Percentiles rank a stretch among this genome's conserved stretches.
Conservation (phyloP, 2,888 invertebrate genomes). For the Drosophila imparisetae region DNA sequence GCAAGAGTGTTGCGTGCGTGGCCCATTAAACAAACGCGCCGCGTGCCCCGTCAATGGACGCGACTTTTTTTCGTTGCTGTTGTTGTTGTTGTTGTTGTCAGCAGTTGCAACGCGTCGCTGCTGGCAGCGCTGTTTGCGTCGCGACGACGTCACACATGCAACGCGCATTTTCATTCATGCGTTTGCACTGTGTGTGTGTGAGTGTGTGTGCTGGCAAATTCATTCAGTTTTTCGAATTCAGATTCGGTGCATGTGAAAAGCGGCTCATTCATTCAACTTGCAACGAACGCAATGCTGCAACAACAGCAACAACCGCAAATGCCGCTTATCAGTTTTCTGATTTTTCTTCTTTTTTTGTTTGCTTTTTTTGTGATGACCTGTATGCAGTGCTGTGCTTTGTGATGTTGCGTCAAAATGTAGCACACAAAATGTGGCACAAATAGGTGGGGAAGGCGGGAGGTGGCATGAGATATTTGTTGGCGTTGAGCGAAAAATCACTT, state of each 20-base stretch:
- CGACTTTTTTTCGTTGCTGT: conserved; percentile 19
- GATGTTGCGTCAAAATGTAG: conserved; percentile 14
- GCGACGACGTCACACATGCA: conserved; percentile 55
- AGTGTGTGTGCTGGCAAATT: conserved; percentile 52
- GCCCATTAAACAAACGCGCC: conserved; percentile 74
- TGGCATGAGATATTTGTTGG: neutral
- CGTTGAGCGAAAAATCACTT: neutral
- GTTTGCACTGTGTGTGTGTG: conserved; percentile 34
- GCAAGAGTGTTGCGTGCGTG: conserved; percentile 66
- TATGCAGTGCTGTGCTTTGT: conserved; percentile 9
- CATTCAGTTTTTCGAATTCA: conserved; percentile 65
- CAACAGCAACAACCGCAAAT: conserved; percentile 10
- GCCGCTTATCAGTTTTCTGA: conserved; percentile 56
- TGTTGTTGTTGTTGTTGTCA: conserved; percentile 31
- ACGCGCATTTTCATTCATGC: conserved; percentile 76
- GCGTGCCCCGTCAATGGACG: conserved; percentile 56
- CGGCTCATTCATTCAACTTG: conserved; percentile 69
- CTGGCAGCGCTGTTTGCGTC: conserved; percentile 39
- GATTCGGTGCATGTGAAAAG: conserved; percentile 59
- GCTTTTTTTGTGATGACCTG: conserved; percentile 16
- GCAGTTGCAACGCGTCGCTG: conserved; percentile 62
- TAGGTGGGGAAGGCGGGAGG: neutral
- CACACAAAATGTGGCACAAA: conserved; percentile 21
- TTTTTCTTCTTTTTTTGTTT: neutral
- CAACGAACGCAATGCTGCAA: conserved; percentile 42